These are phyloP conservation scores for Sesia bembeciformis DNA, from an alignment of 2,888 invertebrate species.

Conservation along the genomic window DNA sequence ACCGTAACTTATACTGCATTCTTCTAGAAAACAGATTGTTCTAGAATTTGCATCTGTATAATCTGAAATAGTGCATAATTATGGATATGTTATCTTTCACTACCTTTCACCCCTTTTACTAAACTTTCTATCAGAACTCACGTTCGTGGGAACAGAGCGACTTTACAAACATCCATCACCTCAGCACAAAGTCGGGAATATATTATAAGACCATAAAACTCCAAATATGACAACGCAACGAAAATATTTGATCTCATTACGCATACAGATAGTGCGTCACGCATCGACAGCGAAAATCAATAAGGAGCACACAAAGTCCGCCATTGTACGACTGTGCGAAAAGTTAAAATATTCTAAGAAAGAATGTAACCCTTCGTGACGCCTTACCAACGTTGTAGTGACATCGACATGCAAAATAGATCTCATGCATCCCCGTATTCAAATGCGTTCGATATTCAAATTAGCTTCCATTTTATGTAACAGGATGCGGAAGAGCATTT, in stretches of 20 bases:
- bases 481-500: constrained; percentile 66
- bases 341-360: constrained; percentile 33
- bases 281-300: constrained; percentile 43
- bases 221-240: constrained; percentile 57
- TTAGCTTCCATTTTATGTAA: constrained; percentile 43
- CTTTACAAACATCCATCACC: neutral
- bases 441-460: constrained; percentile 61
- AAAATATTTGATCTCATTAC: constrained; percentile 72
- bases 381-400: constrained; percentile 24
- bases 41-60: too few relatives aligned
- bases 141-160: neutral
- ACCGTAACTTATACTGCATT: too few relatives aligned
- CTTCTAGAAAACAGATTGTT: too few relatives aligned
- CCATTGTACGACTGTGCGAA: constrained; percentile 42
- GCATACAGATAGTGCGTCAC: constrained; percentile 34
- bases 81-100: too few relatives aligned
- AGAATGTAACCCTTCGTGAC: constrained; percentile 11
- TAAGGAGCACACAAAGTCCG: constrained; percentile 18
- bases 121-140: neutral
- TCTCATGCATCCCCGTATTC: constrained; percentile 35
- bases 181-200: constrained; percentile 13
- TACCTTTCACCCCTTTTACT: too few relatives aligned
- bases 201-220: constrained; percentile 42
- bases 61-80: too few relatives aligned
- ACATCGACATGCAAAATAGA: constrained; percentile 62